phyloP scores from a whole-genome alignment of 1,140 invertebrate genomes.

The Drosophila pruinosa region DNA sequence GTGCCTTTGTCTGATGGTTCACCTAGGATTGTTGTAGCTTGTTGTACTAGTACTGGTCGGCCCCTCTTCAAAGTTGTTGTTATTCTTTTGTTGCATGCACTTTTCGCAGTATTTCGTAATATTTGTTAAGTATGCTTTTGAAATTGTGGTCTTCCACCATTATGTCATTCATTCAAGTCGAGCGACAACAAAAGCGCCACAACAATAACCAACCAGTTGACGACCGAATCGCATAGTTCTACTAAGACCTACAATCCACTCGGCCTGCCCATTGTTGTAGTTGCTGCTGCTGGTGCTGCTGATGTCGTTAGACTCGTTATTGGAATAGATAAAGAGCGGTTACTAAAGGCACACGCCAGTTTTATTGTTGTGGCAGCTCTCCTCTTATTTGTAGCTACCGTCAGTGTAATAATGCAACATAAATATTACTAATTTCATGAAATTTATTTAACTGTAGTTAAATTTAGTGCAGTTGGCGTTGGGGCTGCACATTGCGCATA shows the following conservation, averaged over 20 bases:
- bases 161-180: conserved; percentile 71
- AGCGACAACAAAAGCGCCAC: conserved; percentile 37
- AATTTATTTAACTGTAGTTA: conserved; percentile 77
- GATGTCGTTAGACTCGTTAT: conserved; percentile 74
- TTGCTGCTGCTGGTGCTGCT: conserved; percentile 33
- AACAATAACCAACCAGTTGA: conserved; percentile 36
- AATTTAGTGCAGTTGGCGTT: conserved; percentile 75
- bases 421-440: conserved; percentile 78
- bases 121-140: conserved; percentile 80
- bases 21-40: conserved; percentile 44
- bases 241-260: conserved; percentile 31
- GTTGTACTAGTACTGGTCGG: no score
- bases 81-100: conserved; percentile 79
- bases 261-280: conserved; percentile 18
- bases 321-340: conserved; percentile 78
- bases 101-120: conserved; percentile 79
- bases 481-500: conserved; percentile 62
- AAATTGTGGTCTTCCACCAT: conserved; percentile 80
- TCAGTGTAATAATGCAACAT: conserved; percentile 70
- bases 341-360: conserved; percentile 72
- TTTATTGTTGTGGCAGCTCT: conserved; percentile 49
- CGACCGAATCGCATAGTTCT: conserved; percentile 57
- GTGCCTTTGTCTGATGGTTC: conserved; percentile 57
- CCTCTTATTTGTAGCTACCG: conserved; percentile 57
- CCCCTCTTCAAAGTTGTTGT: conserved; percentile 38